Percentiles rank a stretch among this genome's conserved stretches.
phyloP scores from a whole-genome alignment of 1,140 invertebrate species.

The Ceratina calcarata region DNA sequence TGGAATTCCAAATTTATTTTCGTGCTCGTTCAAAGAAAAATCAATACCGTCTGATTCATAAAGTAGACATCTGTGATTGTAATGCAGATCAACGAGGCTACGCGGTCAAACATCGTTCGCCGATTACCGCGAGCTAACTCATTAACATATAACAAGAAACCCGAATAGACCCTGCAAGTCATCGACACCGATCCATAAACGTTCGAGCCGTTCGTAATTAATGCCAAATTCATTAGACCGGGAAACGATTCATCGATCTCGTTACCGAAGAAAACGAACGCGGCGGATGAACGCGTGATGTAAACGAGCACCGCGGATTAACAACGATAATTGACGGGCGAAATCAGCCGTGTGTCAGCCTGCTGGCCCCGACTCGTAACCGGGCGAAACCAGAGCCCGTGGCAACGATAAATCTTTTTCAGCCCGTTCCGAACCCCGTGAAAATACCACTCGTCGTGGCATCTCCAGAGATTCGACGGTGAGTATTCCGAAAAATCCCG shows the following conservation, averaged over 20 bases:
- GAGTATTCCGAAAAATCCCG: slow-evolving; percentile 57
- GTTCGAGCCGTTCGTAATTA: background rate
- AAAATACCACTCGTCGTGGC: slow-evolving; percentile 15
- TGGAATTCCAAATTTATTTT: too few species aligned
- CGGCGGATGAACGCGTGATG: background rate
- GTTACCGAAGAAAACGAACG: background rate
- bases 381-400: background rate
- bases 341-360: background rate
- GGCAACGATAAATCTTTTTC: slow-evolving; percentile 25
- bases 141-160: background rate
- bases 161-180: background rate
- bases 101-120: too few species aligned
- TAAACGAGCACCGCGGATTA: background rate
- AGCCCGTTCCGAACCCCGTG: background rate
- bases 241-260: background rate
- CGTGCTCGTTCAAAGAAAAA: too few species aligned
- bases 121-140: background rate
- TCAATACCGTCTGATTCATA: background rate
- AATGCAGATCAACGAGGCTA: background rate
- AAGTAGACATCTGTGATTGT: background rate
- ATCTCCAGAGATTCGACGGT: slow-evolving; percentile 39
- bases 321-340: slow-evolving; percentile 15
- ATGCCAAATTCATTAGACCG: background rate
- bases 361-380: background rate
- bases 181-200: background rate